These are phyloP conservation scores for Tokudaia muenninki DNA, from an alignment of 2,797 vertebrate genomes.

Conservation along the genomic window DNA sequence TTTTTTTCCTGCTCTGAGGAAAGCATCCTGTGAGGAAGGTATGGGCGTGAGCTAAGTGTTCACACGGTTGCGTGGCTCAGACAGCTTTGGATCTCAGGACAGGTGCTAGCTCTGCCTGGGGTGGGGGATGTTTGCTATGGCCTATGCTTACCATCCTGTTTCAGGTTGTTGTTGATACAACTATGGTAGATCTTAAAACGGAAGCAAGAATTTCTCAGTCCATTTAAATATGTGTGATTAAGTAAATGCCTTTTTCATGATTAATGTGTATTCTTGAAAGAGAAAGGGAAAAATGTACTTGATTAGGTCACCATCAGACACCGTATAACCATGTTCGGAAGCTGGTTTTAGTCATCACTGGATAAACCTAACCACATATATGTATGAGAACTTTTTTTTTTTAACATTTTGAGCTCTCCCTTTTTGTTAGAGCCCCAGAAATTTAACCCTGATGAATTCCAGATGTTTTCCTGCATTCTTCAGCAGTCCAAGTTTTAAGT, in stretches of 20 bases:
- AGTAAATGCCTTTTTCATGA: background rate
- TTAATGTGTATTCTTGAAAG: background rate
- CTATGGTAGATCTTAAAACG: background rate
- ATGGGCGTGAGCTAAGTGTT: background rate
- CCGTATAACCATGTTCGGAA: background rate
- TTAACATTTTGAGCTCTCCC: background rate
- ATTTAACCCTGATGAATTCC: background rate
- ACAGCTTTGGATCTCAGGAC: constrained; percentile 46
- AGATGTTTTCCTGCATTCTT: background rate
- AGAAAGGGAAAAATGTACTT: background rate
- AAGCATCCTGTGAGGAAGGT: background rate
- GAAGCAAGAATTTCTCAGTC: background rate
- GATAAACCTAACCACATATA: background rate
- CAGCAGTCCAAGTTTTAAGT: background rate
- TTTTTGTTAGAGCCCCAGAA: background rate
- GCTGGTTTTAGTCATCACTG: background rate
- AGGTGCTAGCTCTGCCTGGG: background rate
- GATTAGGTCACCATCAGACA: background rate
- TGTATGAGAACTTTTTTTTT: background rate
- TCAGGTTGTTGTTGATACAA: background rate
- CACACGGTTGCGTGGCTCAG: background rate
- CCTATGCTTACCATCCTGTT: background rate
- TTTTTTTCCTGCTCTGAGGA: background rate
- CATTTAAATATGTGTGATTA: background rate
- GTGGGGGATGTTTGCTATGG: background rate